Conservation (phyloP, 2,797 vertebrate species). For the Iguana delicatissima region DNA sequence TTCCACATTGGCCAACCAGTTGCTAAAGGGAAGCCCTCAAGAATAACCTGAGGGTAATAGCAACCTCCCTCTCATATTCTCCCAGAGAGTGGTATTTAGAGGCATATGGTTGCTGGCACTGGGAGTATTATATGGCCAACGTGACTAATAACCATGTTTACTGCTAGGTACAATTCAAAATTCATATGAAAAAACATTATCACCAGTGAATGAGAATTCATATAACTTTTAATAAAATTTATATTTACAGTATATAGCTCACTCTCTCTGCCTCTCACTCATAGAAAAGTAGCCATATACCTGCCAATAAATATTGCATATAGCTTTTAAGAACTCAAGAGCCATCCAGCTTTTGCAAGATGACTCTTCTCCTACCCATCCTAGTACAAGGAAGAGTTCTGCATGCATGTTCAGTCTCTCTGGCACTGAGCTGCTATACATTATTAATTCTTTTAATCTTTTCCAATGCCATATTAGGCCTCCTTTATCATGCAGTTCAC, state of each 20-base stretch:
- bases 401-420: no score
- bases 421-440: background rate
- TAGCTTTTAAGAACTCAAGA: background rate
- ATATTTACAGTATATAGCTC: no score
- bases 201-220: background rate
- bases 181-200: background rate
- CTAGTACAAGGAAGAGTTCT: background rate
- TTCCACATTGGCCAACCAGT: no score
- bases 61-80: no score
- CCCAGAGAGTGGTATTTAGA: no score
- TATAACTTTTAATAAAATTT: no score
- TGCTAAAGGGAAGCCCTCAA: no score
- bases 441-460: slow-evolving; percentile 35
- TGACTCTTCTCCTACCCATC: background rate
- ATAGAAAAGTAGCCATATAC: no score
- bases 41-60: no score
- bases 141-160: background rate
- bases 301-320: no score
- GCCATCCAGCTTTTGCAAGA: background rate
- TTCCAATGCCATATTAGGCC: background rate
- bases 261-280: no score
- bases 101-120: no score
- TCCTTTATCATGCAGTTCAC: background rate
- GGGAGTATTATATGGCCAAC: background rate
- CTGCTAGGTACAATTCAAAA: background rate